Base-by-base conservation (phyloP, 2,888 invertebrate species). In the Empis stercorea region DNA sequence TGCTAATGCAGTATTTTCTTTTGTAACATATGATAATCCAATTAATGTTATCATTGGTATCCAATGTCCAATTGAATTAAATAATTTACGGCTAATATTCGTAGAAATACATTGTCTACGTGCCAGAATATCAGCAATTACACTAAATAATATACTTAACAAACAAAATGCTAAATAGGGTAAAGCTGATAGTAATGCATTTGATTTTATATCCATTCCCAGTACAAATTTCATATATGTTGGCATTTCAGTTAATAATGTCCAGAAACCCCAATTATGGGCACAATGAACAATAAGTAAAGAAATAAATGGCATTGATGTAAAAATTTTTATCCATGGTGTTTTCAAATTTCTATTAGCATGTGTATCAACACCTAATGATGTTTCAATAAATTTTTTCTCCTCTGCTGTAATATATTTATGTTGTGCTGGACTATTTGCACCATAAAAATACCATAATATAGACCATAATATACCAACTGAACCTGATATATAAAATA, bases 261-360 rank as follows among this genome's bases (percentile, higher is more conserved):
- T 87, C 82, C 86, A 88, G 68, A 85, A 87, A 27, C 87, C 87
- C 76, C 87, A 83, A 57, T 69, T 70, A 52, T 87, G 84, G 0
- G 82, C 79, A 52, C 80, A 76, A 60, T 88, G 87, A 0, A 80
- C 78, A 2, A 82, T 60, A 2, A 85, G 62, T 6, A 88, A 71
- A 0, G 86, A 79, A 78, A 82, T 80, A 60, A 89, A 81, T 0
- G 89, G 85, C 23, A 80, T 59, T 0, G 87, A 87, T 0, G 80
- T 84, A 42, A 81, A 69, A 51, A 92, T 85, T 6, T 76, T 70
- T 45, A 66, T 66, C 88, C 88, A 89, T 0, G 89, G 89, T 1
- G 82, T 84, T 15, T 49, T 51, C 20, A 58, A 56, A 30, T 55
- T 55, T 10, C 55, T 54, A 5, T 60, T 54, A 5, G 53, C 48